Evolutionary conservation across 2,113 vertebrate genomes (phyloP).

Genomic region (Lethenteron camtschaticum): DNA sequence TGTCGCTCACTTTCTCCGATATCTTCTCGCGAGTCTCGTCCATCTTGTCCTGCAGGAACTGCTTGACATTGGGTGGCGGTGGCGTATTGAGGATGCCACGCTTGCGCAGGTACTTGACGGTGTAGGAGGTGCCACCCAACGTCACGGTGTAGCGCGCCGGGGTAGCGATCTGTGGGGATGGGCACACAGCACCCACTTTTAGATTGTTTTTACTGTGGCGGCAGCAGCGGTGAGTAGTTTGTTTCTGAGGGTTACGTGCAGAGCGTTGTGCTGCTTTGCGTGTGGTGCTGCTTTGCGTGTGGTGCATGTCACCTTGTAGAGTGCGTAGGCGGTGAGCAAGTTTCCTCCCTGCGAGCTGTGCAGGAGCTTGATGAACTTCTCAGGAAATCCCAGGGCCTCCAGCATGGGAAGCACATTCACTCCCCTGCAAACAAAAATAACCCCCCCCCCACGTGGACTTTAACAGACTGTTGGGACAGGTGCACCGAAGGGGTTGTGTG

Average conservation of each 20-base stretch:
- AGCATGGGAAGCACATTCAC: slow-evolving; percentile 68
- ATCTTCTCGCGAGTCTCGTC: slow-evolving; percentile 41
- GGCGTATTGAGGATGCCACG: slow-evolving; percentile 64
- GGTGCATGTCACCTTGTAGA: slow-evolving; percentile 66
- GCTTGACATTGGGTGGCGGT: slow-evolving; percentile 45
- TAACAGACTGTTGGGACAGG: background rate
- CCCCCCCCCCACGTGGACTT: background rate
- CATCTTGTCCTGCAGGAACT: slow-evolving; percentile 59
- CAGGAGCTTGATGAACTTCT: slow-evolving; percentile 41
- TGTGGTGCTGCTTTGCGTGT: background rate
- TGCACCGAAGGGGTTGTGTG: background rate
- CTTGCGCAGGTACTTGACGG: slow-evolving; percentile 63
- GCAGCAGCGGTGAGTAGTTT: background rate
- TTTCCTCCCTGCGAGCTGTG: slow-evolving; percentile 61
- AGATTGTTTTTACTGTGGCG: background rate
- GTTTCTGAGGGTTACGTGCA: background rate
- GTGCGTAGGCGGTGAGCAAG: slow-evolving; percentile 62
- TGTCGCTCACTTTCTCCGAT: slow-evolving; percentile 63
- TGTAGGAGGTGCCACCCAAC: slow-evolving; percentile 64
- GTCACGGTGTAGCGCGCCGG: slow-evolving; percentile 73
- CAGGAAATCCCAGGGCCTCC: slow-evolving; percentile 47
- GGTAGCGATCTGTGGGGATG: slow-evolving; percentile 53
- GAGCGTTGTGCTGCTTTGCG: background rate
- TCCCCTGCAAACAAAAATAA: slow-evolving; percentile 29
- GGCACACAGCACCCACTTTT: background rate